These are phyloP conservation scores for Cyclopterus lumpus DNA, from an alignment of 2,797 vertebrate genomes.

Conservation along the genomic window DNA sequence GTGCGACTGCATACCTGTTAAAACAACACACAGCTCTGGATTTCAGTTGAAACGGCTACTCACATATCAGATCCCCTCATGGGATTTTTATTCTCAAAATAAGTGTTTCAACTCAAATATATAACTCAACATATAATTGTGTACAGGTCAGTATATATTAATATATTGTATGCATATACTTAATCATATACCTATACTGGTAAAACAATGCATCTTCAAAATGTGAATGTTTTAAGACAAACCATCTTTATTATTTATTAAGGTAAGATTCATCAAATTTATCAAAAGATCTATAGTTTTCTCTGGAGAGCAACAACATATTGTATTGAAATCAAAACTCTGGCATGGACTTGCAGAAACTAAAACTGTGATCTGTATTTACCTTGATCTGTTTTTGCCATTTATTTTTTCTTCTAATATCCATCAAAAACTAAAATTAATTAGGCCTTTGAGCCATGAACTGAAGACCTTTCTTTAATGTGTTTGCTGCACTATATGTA, in stretches of 20 bases:
- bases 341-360: background rate
- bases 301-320: background rate
- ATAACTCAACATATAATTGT: background rate
- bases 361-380: background rate
- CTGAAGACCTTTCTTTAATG: slow-evolving; percentile 35
- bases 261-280: background rate
- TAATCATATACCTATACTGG: too few species aligned
- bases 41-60: background rate
- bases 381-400: slow-evolving; percentile 18
- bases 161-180: background rate
- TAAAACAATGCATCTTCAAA: background rate
- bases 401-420: slow-evolving; percentile 38
- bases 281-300: background rate
- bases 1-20: slow-evolving; percentile 10
- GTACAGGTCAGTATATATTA: background rate
- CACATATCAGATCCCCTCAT: background rate
- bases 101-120: background rate
- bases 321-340: slow-evolving; percentile 21
- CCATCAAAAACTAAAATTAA: slow-evolving; percentile 36
- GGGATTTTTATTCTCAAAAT: background rate
- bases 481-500: slow-evolving; percentile 36
- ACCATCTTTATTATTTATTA: too few species aligned
- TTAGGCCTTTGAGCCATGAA: slow-evolving; percentile 33
- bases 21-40: background rate
- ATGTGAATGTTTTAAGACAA: background rate